A percentile compares a stretch with the other conserved stretches of the same genome.
phyloP scores from a whole-genome alignment of 37 sponge, comb jelly and placozoan genomes.

The Diacarnus erythraeanus region DNA sequence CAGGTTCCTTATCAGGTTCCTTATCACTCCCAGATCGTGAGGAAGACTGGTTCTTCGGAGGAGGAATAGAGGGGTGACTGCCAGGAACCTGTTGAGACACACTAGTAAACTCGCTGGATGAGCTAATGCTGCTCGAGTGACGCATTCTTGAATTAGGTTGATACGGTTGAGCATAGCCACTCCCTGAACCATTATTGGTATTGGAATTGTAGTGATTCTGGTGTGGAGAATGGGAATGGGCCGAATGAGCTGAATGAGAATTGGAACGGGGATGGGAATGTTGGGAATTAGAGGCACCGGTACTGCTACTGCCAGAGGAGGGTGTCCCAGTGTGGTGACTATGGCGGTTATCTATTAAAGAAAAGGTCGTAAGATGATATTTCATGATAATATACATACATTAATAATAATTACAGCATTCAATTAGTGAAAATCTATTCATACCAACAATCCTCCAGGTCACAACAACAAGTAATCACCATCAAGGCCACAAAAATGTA shows the following conservation, averaged over 20 bases:
- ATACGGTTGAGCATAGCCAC: slow-evolving; percentile 10
- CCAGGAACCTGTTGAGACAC: slow-evolving; percentile 60
- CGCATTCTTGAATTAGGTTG: background rate
- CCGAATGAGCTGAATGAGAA: no score
- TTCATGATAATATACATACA: no score
- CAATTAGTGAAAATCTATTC: no score
- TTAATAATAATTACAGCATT: no score
- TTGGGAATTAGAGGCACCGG: slow-evolving; percentile 18
- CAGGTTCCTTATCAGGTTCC: slow-evolving; percentile 15
- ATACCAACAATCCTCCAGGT: no score
- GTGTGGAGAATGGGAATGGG: slow-evolving; percentile 15
- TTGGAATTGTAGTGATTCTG: slow-evolving; percentile 14
- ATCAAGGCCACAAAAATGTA: no score
- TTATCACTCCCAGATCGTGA: slow-evolving; percentile 10
- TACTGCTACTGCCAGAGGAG: slow-evolving; percentile 41
- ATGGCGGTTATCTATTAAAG: no score
- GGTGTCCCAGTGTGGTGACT: slow-evolving; percentile 7
- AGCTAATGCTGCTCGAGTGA: slow-evolving; percentile 54
- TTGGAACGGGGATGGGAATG: background rate
- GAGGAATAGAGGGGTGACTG: background rate
- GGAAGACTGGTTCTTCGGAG: background rate
- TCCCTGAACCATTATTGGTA: slow-evolving; percentile 24
- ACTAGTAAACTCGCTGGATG: slow-evolving; percentile 72
- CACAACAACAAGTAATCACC: no score
- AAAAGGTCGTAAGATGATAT: no score